Conservation (phyloP, 2,888 invertebrate species). For the Drosophila conformis region DNA sequence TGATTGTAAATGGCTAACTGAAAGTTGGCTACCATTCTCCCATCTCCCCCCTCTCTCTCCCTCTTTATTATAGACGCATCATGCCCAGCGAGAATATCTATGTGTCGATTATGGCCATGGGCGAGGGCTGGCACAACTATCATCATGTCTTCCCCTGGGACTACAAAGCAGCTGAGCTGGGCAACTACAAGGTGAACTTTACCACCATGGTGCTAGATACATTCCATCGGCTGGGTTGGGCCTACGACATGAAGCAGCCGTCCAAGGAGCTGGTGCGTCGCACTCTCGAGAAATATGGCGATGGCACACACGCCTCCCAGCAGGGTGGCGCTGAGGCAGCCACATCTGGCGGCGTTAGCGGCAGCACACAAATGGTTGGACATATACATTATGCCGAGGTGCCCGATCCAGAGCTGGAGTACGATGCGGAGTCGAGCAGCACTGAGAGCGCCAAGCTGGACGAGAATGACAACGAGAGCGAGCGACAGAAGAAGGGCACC, state of each 20-base stretch:
- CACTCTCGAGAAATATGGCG: slow-evolving; percentile 86
- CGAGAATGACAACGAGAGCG: slow-evolving; percentile 80
- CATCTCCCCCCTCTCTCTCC: slow-evolving; percentile 71
- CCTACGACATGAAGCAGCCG: slow-evolving; percentile 90
- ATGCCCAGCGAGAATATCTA: slow-evolving; percentile 91
- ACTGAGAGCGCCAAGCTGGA: slow-evolving; percentile 83
- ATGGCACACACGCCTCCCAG: slow-evolving; percentile 81
- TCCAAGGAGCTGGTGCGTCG: slow-evolving; percentile 87
- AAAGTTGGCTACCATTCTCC: slow-evolving; percentile 3
- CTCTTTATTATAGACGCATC: slow-evolving; percentile 87
- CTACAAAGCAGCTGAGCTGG: slow-evolving; percentile 95
- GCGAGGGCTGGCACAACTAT: slow-evolving; percentile 97
- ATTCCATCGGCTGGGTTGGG: slow-evolving; percentile 90
- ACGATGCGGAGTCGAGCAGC: slow-evolving; percentile 82
- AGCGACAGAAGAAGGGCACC: slow-evolving; percentile 66
- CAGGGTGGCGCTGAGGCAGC: slow-evolving; percentile 25
- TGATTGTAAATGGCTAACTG: slow-evolving; percentile 1
- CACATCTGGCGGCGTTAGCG: slow-evolving; percentile 2
- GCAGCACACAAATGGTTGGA: slow-evolving; percentile 61
- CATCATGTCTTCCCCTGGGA: slow-evolving; percentile 98
- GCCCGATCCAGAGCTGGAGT: slow-evolving; percentile 81
- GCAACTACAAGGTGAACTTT: slow-evolving; percentile 88
- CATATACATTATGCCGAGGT: slow-evolving; percentile 81
- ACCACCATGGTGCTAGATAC: slow-evolving; percentile 90
- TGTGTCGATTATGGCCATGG: slow-evolving; percentile 90